A percentile compares a stretch with the other conserved stretches of the same genome.
These are phyloP conservation scores for Datnioides undecimradiatus DNA, from an alignment of 2,113 vertebrate species.

Conservation along the genomic window DNA sequence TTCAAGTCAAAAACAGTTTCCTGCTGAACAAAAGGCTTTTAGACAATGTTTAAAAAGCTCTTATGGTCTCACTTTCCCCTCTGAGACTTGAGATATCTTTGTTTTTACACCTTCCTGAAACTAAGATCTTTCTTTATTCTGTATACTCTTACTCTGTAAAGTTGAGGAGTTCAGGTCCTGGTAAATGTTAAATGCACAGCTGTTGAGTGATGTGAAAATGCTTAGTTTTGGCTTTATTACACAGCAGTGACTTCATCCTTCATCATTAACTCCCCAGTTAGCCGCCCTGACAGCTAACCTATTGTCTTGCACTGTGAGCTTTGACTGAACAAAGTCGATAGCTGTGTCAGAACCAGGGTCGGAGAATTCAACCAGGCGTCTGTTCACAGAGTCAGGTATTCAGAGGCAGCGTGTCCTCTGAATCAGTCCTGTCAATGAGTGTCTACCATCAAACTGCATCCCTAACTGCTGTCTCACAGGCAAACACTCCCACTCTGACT, in stretches of 20 bases:
- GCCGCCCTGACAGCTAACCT: background rate
- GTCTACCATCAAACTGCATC: background rate
- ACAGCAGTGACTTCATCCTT: background rate
- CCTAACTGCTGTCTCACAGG: background rate
- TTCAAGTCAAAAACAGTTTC: too few species aligned
- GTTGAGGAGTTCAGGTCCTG: background rate
- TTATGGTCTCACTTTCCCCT: accelerated
- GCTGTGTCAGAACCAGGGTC: accelerated
- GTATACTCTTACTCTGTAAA: too few species aligned
- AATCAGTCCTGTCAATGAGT: constrained; percentile 60
- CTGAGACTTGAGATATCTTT: background rate
- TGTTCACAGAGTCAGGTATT: background rate
- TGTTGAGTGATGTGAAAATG: background rate
- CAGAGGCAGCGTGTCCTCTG: background rate
- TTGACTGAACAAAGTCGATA: background rate
- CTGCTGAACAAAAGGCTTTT: background rate
- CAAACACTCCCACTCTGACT: background rate
- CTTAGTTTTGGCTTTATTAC: background rate
- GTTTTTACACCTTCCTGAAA: background rate
- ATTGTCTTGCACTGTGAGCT: background rate
- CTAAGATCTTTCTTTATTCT: background rate
- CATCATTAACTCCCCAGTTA: background rate
- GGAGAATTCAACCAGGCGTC: background rate
- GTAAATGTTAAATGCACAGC: background rate
- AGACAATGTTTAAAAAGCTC: background rate